A percentile compares a stretch with the other conserved stretches of the same genome.
Evolutionary conservation across 2,888 invertebrate genomes (phyloP).

Genomic region (Scotopteryx bipunctaria): DNA sequence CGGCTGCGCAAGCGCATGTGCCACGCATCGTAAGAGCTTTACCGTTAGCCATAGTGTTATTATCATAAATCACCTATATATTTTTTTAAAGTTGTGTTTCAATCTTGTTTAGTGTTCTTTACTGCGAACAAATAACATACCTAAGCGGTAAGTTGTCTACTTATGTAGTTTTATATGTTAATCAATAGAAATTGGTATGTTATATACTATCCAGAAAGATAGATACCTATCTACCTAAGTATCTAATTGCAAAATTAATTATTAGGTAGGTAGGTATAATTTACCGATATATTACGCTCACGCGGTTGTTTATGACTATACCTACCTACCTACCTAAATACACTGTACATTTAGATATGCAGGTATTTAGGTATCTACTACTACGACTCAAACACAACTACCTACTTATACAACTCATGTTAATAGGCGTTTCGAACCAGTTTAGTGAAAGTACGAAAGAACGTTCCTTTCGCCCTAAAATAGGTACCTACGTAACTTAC

Average conservation of each 20-base stretch:
- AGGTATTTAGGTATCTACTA: background rate
- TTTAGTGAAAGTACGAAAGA: background rate
- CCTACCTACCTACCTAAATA: background rate
- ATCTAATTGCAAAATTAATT: too few species aligned
- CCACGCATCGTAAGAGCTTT: constrained; percentile 11
- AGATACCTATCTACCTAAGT: too few species aligned
- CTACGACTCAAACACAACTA: too few species aligned
- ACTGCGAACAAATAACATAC: background rate
- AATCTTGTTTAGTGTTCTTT: background rate
- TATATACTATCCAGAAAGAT: too few species aligned
- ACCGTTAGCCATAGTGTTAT: constrained; percentile 16
- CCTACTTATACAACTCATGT: too few species aligned
- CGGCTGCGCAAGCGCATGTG: constrained; percentile 23
- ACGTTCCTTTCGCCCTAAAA: background rate
- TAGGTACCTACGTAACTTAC: background rate
- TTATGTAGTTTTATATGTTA: too few species aligned
- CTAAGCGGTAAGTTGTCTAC: background rate
- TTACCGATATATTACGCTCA: too few species aligned
- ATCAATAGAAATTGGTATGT: too few species aligned
- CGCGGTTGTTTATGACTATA: too few species aligned
- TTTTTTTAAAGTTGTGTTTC: too few species aligned
- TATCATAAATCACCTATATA: background rate
- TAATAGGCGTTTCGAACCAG: too few species aligned
- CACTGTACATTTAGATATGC: background rate
- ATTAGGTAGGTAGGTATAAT: too few species aligned